Evolutionary conservation across 2,113 vertebrate species (phyloP).

Genomic region (Morone saxatilis): DNA sequence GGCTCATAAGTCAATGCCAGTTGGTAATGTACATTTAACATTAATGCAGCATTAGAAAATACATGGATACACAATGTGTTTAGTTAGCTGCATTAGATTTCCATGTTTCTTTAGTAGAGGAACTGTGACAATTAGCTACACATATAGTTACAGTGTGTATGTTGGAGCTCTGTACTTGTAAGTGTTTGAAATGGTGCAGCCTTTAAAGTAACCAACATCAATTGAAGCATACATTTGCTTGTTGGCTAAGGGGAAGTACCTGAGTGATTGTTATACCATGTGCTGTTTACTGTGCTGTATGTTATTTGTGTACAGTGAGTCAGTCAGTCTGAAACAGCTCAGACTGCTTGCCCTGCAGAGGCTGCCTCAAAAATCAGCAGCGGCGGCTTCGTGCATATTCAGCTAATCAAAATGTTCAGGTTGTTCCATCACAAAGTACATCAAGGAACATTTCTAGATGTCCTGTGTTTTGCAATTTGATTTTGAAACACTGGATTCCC

Average conservation of each 20-base stretch:
- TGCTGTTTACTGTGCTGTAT: slow-evolving; percentile 22
- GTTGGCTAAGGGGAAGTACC: slow-evolving; percentile 49
- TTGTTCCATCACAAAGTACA: slow-evolving; percentile 8
- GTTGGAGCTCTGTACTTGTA: not conserved
- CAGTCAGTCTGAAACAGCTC: slow-evolving; percentile 46
- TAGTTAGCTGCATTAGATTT: slow-evolving; percentile 3
- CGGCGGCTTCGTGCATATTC: not conserved
- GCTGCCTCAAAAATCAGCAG: slow-evolving; percentile 10
- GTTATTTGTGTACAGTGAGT: slow-evolving; percentile 69
- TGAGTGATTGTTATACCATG: slow-evolving; percentile 40
- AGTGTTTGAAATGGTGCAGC: slow-evolving; percentile 7
- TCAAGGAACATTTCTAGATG: slow-evolving; percentile 10
- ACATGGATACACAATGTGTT: not conserved
- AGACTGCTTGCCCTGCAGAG: not conserved
- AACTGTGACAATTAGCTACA: slow-evolving; percentile 1
- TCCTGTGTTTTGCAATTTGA: not conserved
- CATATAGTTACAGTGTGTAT: not conserved
- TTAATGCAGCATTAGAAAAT: slow-evolving; percentile 16
- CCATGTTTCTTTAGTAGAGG: not conserved
- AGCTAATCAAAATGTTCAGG: slow-evolving; percentile 18
- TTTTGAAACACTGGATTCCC: slow-evolving; percentile 5
- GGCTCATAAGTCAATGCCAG: slow-evolving; percentile 76
- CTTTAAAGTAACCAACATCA: not conserved
- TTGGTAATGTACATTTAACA: slow-evolving; percentile 80
- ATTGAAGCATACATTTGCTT: not conserved